These are phyloP conservation scores for Spongilla lacustris DNA, from an alignment of 37 sponge, comb jelly and placozoan species.

Conservation along the genomic window DNA sequence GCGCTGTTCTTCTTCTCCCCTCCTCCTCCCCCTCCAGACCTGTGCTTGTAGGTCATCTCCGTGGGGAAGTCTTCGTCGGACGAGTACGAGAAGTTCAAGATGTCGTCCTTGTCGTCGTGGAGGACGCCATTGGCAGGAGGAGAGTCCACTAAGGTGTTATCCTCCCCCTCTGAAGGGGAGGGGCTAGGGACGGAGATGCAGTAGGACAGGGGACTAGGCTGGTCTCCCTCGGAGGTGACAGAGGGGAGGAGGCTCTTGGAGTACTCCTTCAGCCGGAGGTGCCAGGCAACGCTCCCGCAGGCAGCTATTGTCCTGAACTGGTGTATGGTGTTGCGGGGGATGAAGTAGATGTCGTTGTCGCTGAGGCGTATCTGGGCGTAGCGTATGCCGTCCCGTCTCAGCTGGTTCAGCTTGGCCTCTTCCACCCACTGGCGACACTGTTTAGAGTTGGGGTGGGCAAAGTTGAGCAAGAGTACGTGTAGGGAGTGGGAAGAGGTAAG, in stretches of 20 bases:
- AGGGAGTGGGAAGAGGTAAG: not conserved
- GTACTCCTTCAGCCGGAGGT: conserved; percentile 77
- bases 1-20: not conserved
- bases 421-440: conserved; percentile 97
- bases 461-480: not conserved
- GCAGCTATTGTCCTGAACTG: conserved; percentile 93
- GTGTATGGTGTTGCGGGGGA: conserved; percentile 94
- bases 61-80: conserved; percentile 60
- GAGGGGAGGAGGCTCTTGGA: not conserved
- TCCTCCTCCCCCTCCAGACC: not conserved
- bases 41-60: not conserved
- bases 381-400: conserved; percentile 76
- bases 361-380: conserved; percentile 81
- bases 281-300: conserved; percentile 96
- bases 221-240: not conserved
- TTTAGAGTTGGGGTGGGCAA: too few relatives aligned
- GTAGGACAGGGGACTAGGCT: not conserved
- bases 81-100: conserved; percentile 38
- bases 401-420: conserved; percentile 93
- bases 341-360: conserved; percentile 96
- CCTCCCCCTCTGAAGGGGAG: not conserved
- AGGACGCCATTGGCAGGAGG: not conserved
- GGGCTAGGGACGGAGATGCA: not conserved
- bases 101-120: conserved; percentile 4
- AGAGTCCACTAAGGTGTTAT: not conserved